phyloP scores from a whole-genome alignment of 2,888 invertebrate species.

The Teinopalpus imperialis region DNA sequence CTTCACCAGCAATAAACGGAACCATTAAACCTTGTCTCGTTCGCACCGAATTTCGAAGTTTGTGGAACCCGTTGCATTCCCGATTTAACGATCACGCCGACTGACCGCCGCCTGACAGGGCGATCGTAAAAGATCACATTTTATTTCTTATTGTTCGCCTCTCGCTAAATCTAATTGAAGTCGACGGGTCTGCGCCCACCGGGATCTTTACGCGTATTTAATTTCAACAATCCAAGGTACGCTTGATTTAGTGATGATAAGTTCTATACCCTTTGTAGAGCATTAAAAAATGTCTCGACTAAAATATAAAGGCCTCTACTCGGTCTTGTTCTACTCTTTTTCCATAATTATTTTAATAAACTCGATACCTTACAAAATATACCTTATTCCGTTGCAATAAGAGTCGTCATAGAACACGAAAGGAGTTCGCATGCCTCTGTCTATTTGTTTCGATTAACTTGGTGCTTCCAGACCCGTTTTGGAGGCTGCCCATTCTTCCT shows the following conservation, averaged over 20 bases:
- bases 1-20: conserved; percentile 63
- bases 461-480: conserved; percentile 36
- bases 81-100: conserved; percentile 66
- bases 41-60: conserved; percentile 61
- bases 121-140: conserved; percentile 75
- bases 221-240: conserved; percentile 55
- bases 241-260: conserved; percentile 58
- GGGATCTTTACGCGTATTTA: conserved; percentile 73
- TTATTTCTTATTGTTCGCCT: conserved; percentile 81
- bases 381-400: conserved; percentile 33
- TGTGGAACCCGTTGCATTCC: conserved; percentile 72
- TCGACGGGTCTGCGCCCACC: conserved; percentile 55
- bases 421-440: conserved; percentile 32
- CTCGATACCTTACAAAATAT: conserved; percentile 30
- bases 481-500: conserved; percentile 41
- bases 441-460: conserved; percentile 40
- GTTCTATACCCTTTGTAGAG: conserved; percentile 65
- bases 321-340: conserved; percentile 28
- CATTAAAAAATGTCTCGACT: conserved; percentile 54
- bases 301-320: conserved; percentile 16
- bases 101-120: conserved; percentile 70
- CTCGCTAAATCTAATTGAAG: conserved; percentile 80
- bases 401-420: conserved; percentile 29
- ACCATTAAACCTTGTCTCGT: conserved; percentile 62
- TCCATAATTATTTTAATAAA: conserved; percentile 35